Percentiles rank a stretch among this genome's conserved stretches.
Conservation (phyloP, 2,797 vertebrate species). For the Trachurus trachurus region DNA sequence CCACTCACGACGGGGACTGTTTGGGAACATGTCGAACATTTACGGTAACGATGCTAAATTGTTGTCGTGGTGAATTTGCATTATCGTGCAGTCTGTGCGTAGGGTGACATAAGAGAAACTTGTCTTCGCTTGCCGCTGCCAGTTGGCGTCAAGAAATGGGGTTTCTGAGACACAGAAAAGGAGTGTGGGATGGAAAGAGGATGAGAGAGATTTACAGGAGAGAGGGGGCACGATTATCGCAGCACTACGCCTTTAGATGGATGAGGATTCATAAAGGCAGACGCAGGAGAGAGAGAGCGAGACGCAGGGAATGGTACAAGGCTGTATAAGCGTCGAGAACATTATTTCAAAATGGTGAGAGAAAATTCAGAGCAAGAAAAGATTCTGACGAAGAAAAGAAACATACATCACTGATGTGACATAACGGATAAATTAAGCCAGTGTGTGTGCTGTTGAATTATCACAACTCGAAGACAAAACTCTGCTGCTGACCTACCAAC, state of each 20-base stretch:
- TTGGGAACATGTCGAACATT: slow-evolving; percentile 73
- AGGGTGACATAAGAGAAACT: slow-evolving; percentile 78
- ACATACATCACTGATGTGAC: slow-evolving; percentile 26
- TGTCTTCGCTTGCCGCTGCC: slow-evolving; percentile 71
- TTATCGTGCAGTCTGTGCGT: slow-evolving; percentile 68
- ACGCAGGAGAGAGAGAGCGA: slow-evolving; percentile 48
- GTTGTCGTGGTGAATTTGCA: slow-evolving; percentile 76
- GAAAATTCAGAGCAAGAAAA: slow-evolving; percentile 18
- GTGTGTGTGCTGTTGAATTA: neutral
- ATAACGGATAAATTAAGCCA: neutral
- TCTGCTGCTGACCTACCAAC: neutral
- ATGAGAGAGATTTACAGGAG: slow-evolving; percentile 76
- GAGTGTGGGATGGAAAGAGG: slow-evolving; percentile 79
- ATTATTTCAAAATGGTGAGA: slow-evolving; percentile 28
- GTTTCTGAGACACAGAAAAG: slow-evolving; percentile 74
- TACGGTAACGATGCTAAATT: slow-evolving; percentile 71
- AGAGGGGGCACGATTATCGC: slow-evolving; percentile 70
- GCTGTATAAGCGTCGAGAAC: slow-evolving; percentile 42
- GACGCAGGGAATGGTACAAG: slow-evolving; percentile 18
- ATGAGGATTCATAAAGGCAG: slow-evolving; percentile 70
- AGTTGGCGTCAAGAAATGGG: slow-evolving; percentile 76
- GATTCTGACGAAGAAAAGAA: slow-evolving; percentile 24
- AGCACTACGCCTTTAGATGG: slow-evolving; percentile 74
- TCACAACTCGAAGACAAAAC: slow-evolving; percentile 1
- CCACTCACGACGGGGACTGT: slow-evolving; percentile 54